Evolutionary conservation across 2,888 invertebrate genomes (phyloP), one percentile per base, ranked within the genome.

Genomic region (Trissolcus japonicus): DNA sequence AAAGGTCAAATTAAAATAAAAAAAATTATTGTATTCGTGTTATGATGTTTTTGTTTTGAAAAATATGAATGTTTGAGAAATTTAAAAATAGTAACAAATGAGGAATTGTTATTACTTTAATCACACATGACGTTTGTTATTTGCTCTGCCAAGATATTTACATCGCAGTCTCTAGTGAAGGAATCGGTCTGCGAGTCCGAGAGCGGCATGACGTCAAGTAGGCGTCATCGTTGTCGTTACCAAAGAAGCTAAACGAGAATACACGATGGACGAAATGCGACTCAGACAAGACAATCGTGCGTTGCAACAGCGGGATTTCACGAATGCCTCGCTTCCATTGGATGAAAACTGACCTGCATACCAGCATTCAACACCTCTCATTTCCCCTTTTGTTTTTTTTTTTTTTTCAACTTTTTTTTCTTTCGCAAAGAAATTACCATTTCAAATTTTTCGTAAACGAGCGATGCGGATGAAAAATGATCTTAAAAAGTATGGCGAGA

Each of bases 161-260:
- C 29, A 55, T 41, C 66, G 43, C 57, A 4, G 29, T 29, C 29
- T 29, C 29, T 29, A 7, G 6, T 4, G 29, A 48, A 53, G 48
- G 55, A 67, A 43, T 43, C 16, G 61, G 54, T 60, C 55, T 68
- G 54, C 41, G 60, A 54, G 50, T 41, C 19, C 19, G 46, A 6
- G 59, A 29, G 40, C 13, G 11, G 53, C 16, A 43, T 60, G 68
- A 68, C 68, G 68, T 68, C 68, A 68, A 61, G 55, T 35, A 54
- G 61, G 29, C 60, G 57, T 68, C 55, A 50, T 50, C 41, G 61
- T 60, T 21, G 66, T 66, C 56, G 65, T 25, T 50, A 59, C 43
- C 68, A 48, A 68, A 68, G 60, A 29, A 55, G 40, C 60, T 54
- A 54, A 68, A 60, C 54, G 21, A 60, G 68, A 60, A 68, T 59